Base-by-base conservation (phyloP, 1,140 invertebrate genomes). In the Galendromus occidentalis region DNA sequence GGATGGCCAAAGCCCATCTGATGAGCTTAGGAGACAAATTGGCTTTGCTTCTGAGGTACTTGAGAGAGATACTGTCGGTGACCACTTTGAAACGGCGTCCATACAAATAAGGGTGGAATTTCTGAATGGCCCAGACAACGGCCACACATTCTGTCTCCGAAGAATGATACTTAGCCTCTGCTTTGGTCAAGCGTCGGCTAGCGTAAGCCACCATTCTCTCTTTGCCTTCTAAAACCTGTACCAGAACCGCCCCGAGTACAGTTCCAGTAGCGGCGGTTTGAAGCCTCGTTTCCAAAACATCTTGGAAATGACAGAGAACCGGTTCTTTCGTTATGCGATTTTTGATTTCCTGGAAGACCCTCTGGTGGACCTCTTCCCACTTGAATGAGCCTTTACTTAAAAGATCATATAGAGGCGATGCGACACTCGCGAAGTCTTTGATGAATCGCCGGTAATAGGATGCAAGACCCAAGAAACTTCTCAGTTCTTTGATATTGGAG, bases 231-330 rank as follows among this genome's bases (percentile, higher is more conserved):
- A 71, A 66, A 39, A 68, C 51, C 69, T 75, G 71, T 9, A 68
- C 68, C 45, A 75, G 68, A 22, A 71, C 71, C 9, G 68, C 69
- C 12, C 71, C 72, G 28, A 72, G 20, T 4, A 66, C 70, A 65
- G 39, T 65, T 20, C 28, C 63, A 17, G 30, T 64, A 0, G 69
- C 66, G 65, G 67, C 65, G 18, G 67, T 68, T 7, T 42, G 17
- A 33, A 68, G 39, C 12, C 18, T 30, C 33, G 33, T 39, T 39
- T 39, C 33, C 4, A 39, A 9, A 39, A 6, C 33, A 39, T 39
- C 33, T 4, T 9, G 33, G 33, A 39, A 39, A 39, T 39, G 33
- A 9, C 33, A 39, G 33, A 39, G 33, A 6, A 39, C 4, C 4
- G 33, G 33, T 39, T 9, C 9, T 9, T 9, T 4, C 4, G 33